Percentiles rank a stretch among this genome's conserved stretches.
Evolutionary conservation across 1,140 invertebrate species (phyloP).

Genomic region (Pachypeltis micranthus): DNA sequence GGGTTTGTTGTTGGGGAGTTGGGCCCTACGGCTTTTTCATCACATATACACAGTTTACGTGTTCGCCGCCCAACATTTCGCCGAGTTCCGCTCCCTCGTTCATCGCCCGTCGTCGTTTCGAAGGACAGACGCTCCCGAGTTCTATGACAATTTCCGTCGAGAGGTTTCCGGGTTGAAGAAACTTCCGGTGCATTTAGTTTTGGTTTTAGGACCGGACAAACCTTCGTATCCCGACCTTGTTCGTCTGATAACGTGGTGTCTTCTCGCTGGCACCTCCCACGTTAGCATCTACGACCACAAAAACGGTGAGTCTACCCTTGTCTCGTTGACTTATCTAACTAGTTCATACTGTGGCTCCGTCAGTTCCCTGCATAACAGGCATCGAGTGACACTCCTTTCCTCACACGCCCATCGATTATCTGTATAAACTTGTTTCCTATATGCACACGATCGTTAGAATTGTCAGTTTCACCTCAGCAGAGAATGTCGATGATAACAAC

Average conservation of each 20-base stretch:
- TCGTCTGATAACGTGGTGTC: constrained; percentile 50
- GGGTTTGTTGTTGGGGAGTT: not conserved
- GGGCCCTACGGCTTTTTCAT: not conserved
- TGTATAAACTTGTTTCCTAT: not conserved
- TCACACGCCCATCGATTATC: no score
- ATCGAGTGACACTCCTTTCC: no score
- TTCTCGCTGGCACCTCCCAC: constrained; percentile 46
- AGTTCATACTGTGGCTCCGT: no score
- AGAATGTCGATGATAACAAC: not conserved
- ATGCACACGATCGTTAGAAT: not conserved
- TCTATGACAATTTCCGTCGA: not conserved
- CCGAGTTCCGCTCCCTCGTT: not conserved
- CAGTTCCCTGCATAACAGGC: no score
- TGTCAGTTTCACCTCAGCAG: not conserved
- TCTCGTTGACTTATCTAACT: not conserved
- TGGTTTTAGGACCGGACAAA: constrained; percentile 39
- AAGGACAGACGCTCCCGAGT: not conserved
- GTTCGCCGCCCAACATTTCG: not conserved
- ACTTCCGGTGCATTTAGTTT: constrained; percentile 35
- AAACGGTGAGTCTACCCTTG: constrained; percentile 40
- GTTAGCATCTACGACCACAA: constrained; percentile 56
- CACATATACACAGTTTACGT: not conserved
- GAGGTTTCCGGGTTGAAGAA: constrained; percentile 12
- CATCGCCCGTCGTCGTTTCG: not conserved
- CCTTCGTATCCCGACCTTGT: constrained; percentile 40